A percentile compares a stretch with the other conserved stretches of the same genome.
phyloP scores from a whole-genome alignment of 2,797 vertebrate species.

The Xerus rutilus region DNA sequence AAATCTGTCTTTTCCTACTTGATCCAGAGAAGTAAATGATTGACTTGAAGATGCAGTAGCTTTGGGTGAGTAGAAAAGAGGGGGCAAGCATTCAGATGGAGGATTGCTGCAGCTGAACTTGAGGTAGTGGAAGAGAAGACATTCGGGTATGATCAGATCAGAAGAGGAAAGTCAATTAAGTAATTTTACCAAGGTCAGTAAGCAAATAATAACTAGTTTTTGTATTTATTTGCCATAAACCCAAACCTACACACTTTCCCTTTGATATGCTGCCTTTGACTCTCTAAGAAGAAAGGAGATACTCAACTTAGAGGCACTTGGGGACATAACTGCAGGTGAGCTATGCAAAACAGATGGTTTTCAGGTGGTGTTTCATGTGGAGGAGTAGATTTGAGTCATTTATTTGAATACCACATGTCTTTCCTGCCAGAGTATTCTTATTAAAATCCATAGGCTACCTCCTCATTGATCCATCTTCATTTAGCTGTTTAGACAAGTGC shows the following conservation, averaged over 20 bases:
- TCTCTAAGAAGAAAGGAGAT: background rate
- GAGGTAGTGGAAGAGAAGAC: background rate
- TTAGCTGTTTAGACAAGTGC: slow-evolving; percentile 3
- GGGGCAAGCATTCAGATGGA: background rate
- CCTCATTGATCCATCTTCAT: background rate
- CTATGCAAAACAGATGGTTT: background rate
- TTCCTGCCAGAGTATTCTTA: background rate
- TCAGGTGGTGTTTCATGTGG: background rate
- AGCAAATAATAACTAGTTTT: background rate
- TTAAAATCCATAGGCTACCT: background rate
- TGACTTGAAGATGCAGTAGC: background rate
- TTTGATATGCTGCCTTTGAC: background rate
- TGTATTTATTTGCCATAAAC: background rate
- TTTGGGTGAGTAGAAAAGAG: background rate
- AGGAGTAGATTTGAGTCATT: background rate
- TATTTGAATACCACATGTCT: background rate
- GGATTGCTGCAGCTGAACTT: background rate
- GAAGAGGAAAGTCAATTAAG: background rate
- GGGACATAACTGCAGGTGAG: background rate
- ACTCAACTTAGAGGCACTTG: background rate
- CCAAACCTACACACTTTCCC: background rate
- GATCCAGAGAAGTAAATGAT: background rate
- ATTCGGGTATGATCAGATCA: background rate
- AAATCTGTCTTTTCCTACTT: background rate
- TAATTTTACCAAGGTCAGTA: background rate